These are phyloP conservation scores for Cryptus viduatorius DNA, from an alignment of 2,888 invertebrate genomes.

Conservation along the genomic window DNA sequence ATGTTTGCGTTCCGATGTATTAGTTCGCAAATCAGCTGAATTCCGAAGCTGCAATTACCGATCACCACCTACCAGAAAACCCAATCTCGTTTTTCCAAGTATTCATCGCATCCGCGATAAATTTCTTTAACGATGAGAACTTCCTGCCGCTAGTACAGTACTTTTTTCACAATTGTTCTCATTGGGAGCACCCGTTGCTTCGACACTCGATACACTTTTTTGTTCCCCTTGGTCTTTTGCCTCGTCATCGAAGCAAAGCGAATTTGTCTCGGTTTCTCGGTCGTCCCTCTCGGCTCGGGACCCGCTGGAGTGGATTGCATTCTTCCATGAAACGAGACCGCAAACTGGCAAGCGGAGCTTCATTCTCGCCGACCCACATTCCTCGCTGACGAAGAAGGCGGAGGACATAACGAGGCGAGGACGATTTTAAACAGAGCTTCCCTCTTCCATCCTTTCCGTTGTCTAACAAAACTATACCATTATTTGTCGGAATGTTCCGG, in stretches of 20 bases:
- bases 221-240: conserved; percentile 25
- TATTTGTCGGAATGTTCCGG: conserved; percentile 1
- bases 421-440: conserved; percentile 20
- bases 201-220: conserved; percentile 32
- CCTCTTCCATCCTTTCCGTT: not conserved
- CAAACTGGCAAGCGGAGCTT: conserved; percentile 37
- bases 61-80: conserved; percentile 36
- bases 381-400: conserved; percentile 19
- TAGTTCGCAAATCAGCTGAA: conserved; percentile 34
- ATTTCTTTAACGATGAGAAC: conserved; percentile 69
- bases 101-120: conserved; percentile 57
- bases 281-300: conserved; percentile 12
- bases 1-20: conserved; percentile 27
- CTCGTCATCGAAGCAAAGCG: conserved; percentile 39
- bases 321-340: conserved; percentile 63
- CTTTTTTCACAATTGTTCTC: conserved; percentile 58
- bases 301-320: conserved; percentile 23
- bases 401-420: conserved; percentile 47
- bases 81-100: conserved; percentile 28
- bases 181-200: conserved; percentile 35
- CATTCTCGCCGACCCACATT: conserved; percentile 61
- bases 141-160: conserved; percentile 47
- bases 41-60: conserved; percentile 59
- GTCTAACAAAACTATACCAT: not conserved
- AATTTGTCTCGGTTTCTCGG: conserved; percentile 28